Conservation (phyloP, 2,797 vertebrate genomes). For the Brachyalestes nurse region DNA sequence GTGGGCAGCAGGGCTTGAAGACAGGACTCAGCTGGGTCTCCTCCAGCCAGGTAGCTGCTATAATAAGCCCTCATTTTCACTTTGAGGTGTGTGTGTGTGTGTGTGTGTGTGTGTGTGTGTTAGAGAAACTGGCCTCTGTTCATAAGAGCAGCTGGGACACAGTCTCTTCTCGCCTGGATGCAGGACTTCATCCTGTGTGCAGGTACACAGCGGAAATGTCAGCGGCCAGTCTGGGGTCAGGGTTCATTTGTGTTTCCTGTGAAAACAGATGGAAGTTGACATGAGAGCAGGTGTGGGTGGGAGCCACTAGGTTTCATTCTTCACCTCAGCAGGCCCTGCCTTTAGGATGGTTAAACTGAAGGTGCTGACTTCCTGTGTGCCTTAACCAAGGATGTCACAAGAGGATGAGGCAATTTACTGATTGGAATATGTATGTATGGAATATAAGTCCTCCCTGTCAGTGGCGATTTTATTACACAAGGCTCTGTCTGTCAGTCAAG, state of each 20-base stretch:
- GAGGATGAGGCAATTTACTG: no score
- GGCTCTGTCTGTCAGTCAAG: neutral
- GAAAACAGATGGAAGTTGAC: slow-evolving; percentile 46
- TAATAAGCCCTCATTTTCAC: slow-evolving; percentile 45
- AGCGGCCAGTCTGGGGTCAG: slow-evolving; percentile 9
- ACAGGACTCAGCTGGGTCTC: slow-evolving; percentile 10
- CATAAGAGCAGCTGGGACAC: slow-evolving; percentile 35
- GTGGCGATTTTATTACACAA: neutral
- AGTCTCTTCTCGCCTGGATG: slow-evolving; percentile 9
- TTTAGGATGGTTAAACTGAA: neutral
- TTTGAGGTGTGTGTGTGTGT: slow-evolving; percentile 15
- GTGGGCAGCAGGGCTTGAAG: slow-evolving; percentile 27
- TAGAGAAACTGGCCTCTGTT: slow-evolving; percentile 16
- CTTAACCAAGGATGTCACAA: neutral
- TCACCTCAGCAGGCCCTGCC: neutral
- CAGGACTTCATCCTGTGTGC: slow-evolving; percentile 31
- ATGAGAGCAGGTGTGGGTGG: slow-evolving; percentile 18
- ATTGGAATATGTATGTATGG: neutral
- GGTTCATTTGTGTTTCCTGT: slow-evolving; percentile 38
- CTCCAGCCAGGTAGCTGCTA: slow-evolving; percentile 42
- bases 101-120: slow-evolving; percentile 4
- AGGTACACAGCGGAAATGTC: slow-evolving; percentile 31
- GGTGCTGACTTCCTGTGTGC: neutral
- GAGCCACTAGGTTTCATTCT: neutral
- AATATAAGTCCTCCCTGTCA: neutral